Conservation (phyloP, 2,113 vertebrate genomes). For the Pogona vitticeps region DNA sequence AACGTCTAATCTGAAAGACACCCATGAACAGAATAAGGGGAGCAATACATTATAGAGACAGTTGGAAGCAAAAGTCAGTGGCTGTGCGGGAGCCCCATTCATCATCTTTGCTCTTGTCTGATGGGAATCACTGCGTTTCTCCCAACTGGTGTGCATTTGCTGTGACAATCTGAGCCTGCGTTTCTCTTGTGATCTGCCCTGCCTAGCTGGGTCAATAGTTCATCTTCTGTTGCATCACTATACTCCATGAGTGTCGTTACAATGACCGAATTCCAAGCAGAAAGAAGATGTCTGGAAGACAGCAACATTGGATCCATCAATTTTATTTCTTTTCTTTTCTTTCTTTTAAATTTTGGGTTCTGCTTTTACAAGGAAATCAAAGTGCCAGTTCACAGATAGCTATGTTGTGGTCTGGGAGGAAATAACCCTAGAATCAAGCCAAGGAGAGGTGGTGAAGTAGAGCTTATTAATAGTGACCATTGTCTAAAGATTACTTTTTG, state of each 20-base stretch:
- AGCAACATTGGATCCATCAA: no score
- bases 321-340: no score
- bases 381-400: background rate
- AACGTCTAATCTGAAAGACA: constrained; percentile 15
- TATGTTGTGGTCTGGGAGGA: background rate
- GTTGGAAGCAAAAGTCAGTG: constrained; percentile 44
- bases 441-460: background rate
- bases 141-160: background rate
- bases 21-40: background rate
- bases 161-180: background rate
- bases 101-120: constrained; percentile 41
- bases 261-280: background rate
- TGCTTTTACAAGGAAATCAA: background rate
- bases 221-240: background rate
- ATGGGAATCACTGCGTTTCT: constrained; percentile 36
- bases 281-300: background rate
- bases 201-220: constrained; percentile 39
- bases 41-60: constrained; percentile 38
- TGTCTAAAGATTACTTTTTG: no score
- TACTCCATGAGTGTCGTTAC: background rate
- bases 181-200: constrained; percentile 33
- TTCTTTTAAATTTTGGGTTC: background rate
- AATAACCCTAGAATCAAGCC: background rate
- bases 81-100: constrained; percentile 51
- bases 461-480: no score